phyloP scores from a whole-genome alignment of 2,113 vertebrate species.

The Thomomys bottae region DNA sequence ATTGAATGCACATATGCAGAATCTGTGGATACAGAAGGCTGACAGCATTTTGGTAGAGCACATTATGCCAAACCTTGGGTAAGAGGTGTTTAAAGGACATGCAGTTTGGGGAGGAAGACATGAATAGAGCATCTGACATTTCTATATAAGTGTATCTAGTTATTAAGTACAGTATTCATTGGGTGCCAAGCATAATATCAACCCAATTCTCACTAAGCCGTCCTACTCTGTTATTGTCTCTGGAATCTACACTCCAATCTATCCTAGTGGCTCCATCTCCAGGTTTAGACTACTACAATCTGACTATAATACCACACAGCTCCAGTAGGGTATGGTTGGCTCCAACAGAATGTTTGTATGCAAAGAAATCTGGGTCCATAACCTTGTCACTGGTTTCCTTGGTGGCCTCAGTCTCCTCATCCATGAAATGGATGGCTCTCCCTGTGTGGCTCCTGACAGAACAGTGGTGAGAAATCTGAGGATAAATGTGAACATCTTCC shows the following conservation, averaged over 20 bases:
- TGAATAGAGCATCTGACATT: background rate
- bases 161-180: background rate
- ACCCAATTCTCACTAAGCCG: background rate
- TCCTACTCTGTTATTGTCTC: background rate
- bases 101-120: background rate
- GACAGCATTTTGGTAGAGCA: background rate
- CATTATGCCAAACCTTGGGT: background rate
- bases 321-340: conserved; percentile 6
- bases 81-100: background rate
- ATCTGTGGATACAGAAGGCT: background rate
- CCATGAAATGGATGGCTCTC: background rate
- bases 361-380: background rate
- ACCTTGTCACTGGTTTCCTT: background rate
- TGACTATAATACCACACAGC: background rate
- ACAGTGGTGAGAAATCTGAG: background rate
- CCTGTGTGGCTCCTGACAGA: background rate
- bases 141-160: background rate
- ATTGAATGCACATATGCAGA: background rate
- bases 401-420: background rate
- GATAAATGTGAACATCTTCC: background rate
- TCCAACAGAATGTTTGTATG: too few relatives aligned
- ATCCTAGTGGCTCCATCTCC: background rate
- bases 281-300: background rate
- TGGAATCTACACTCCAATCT: background rate
- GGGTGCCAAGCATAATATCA: background rate